These are phyloP conservation scores for Pangasius mekongensis DNA, from an alignment of 2,797 vertebrate genomes.

Conservation along the genomic window DNA sequence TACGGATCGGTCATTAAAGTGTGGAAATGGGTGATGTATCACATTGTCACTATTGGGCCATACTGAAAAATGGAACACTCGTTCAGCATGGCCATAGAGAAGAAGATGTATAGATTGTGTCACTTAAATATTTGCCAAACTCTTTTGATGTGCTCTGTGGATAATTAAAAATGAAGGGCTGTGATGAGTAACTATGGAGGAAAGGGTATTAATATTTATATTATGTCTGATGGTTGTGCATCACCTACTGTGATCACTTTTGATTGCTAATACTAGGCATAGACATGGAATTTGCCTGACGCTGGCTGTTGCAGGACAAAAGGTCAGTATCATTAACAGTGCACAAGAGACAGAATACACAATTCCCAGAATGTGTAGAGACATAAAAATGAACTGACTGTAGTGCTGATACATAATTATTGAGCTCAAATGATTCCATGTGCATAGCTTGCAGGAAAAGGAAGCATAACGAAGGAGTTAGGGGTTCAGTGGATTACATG, in stretches of 20 bases:
- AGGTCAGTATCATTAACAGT: slow-evolving; percentile 12
- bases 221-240: neutral
- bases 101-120: neutral
- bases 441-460: neutral
- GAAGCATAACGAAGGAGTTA: neutral
- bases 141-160: slow-evolving; percentile 3
- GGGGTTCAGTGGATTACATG: neutral
- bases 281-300: neutral
- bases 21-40: slow-evolving; percentile 49
- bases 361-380: slow-evolving; percentile 3
- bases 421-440: slow-evolving; percentile 14
- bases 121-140: slow-evolving; percentile 12
- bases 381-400: slow-evolving; percentile 20
- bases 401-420: slow-evolving; percentile 16
- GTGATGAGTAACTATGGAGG: neutral
- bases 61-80: slow-evolving; percentile 14
- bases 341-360: neutral
- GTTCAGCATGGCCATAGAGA: neutral
- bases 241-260: neutral
- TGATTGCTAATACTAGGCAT: neutral
- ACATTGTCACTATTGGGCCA: slow-evolving; percentile 36
- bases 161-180: neutral
- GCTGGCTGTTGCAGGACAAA: neutral
- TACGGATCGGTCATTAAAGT: slow-evolving; percentile 37
- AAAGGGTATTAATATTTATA: neutral